These are phyloP conservation scores for Hedya salicella DNA, from an alignment of 2,888 invertebrate species.

Conservation along the genomic window DNA sequence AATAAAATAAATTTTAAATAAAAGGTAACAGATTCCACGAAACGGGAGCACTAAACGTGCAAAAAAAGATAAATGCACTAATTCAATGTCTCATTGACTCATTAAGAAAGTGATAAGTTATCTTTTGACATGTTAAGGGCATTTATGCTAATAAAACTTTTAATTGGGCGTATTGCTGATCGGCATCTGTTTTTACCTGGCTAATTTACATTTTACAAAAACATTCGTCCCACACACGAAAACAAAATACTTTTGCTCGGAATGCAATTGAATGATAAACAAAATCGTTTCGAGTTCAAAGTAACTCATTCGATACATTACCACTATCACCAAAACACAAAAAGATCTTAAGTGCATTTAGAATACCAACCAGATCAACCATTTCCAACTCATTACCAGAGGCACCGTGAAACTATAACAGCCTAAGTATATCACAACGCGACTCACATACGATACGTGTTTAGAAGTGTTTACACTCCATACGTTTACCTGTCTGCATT, in stretches of 20 bases:
- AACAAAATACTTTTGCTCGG: too few species aligned
- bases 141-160: conserved; percentile 7
- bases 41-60: too few species aligned
- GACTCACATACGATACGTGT: neutral
- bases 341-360: neutral
- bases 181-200: neutral
- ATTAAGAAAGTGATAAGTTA: conserved; percentile 23
- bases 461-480: conserved; percentile 17
- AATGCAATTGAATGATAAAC: conserved; percentile 1
- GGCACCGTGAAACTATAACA: neutral
- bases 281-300: conserved; percentile 12
- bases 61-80: conserved; percentile 20
- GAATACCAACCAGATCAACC: neutral
- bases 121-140: conserved; percentile 21
- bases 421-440: neutral
- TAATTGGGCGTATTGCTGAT: conserved; percentile 18
- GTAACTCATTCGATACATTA: conserved; percentile 10
- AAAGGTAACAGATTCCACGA: neutral
- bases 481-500: conserved; percentile 32
- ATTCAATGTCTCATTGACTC: conserved; percentile 1
- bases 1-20: neutral
- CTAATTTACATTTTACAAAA: neutral
- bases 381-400: neutral
- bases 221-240: too few species aligned
- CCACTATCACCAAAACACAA: neutral